Base-by-base conservation (phyloP, 2,888 invertebrate genomes). In the Cyclophora punctaria region DNA sequence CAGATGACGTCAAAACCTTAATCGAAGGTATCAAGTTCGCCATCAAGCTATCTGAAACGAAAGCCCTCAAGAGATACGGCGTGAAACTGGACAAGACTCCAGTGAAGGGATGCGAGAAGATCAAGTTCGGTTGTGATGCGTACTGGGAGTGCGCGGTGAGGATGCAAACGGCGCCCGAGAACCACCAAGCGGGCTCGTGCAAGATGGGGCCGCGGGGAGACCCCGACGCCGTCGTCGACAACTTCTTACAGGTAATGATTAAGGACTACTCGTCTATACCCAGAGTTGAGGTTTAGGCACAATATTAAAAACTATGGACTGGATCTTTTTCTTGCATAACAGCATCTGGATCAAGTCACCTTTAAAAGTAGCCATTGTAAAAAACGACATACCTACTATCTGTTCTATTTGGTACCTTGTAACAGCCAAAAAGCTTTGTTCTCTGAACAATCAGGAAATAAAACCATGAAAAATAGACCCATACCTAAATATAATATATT, bases 21-120 rank as follows among this genome's bases (percentile, higher is more conserved):
- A 90, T 96, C 5, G 96, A 96, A 69, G 96, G 96, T 47, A 94
- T 96, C 62, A 95, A 95, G 72, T 93, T 96, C 69, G 91, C 93
- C 4, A 89, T 96, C 48, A 88, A 89, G 49, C 76, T 96, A 3
- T 89, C 95, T 0, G 91, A 95, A 71, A 95, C 94, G 0, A 90
- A 91, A 55, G 81, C 85, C 0, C 64, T 88, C 34, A 80, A 82
- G 61, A 73, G 80, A 50, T 96, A 94, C 66, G 95, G 95, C 0
- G 92, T 96, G 75, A 86, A 92, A 48, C 69, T 96, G 60, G 95
- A 95, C 78, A 90, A 87, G 62, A 95, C 93, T 0, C 93, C 92
- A 0, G 93, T 92, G 0, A 71, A 73, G 7, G 95, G 95, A 3
- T 96, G 96, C 73, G 94, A 95, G 74, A 90, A 91, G 58, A 77